Conservation (phyloP, 1,140 invertebrate genomes). For the Chironomus tepperi region DNA sequence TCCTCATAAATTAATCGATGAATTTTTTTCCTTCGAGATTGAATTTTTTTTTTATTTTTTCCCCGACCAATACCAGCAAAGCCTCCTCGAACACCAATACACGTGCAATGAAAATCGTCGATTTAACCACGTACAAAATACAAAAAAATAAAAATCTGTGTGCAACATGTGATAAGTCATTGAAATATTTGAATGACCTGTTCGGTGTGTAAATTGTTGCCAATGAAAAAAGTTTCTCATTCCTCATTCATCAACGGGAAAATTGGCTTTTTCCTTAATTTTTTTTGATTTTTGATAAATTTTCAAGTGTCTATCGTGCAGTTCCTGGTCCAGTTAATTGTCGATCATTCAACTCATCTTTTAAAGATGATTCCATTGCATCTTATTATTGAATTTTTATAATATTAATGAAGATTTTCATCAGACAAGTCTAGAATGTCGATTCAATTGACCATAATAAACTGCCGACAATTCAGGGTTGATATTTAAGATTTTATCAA, state of each 20-base stretch:
- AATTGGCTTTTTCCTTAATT: not conserved
- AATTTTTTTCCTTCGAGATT: too few relatives aligned
- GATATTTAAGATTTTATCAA: too few relatives aligned
- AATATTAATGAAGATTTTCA: too few relatives aligned
- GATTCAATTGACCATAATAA: too few relatives aligned
- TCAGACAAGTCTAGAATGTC: too few relatives aligned
- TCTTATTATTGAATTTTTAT: too few relatives aligned
- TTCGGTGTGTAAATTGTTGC: not conserved
- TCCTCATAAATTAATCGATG: too few relatives aligned
- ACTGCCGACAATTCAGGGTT: too few relatives aligned
- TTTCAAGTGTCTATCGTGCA: not conserved
- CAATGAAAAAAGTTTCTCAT: not conserved
- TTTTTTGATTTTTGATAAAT: conserved; percentile 3
- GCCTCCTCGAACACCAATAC: not conserved
- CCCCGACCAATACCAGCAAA: too few relatives aligned
- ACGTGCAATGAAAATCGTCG: not conserved
- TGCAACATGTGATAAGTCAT: not conserved
- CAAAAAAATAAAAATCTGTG: not conserved
- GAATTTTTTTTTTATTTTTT: too few relatives aligned
- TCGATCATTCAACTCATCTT: not conserved
- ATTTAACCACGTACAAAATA: not conserved
- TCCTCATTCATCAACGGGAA: not conserved
- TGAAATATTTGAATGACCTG: not conserved
- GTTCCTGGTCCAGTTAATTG: not conserved
- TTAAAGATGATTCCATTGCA: too few relatives aligned